phyloP scores from a whole-genome alignment of 1,140 invertebrate species.

The Dufourea novaeangliae region DNA sequence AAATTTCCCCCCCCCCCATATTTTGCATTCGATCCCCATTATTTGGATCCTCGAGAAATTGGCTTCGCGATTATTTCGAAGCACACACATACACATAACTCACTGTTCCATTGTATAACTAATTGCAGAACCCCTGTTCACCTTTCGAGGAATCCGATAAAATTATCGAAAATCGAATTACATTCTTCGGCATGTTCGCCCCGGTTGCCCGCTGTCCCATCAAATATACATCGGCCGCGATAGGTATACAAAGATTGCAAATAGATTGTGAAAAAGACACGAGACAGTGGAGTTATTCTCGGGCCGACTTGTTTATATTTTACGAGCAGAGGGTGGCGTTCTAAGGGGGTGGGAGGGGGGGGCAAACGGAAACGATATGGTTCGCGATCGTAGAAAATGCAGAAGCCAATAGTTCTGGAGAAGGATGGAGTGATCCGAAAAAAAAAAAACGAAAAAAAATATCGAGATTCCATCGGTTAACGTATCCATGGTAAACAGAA shows the following conservation, averaged over 20 bases:
- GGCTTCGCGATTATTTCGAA: neutral
- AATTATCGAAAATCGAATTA: conserved; percentile 24
- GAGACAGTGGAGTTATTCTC: conserved; percentile 12
- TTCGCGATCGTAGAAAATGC: neutral
- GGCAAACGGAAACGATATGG: neutral
- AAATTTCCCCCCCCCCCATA: neutral
- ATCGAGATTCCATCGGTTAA: conserved; percentile 5
- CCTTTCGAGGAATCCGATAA: neutral
- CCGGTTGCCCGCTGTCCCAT: neutral
- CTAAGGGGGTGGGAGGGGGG: neutral
- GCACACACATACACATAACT: neutral
- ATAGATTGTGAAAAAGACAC: neutral
- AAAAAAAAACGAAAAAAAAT: neutral
- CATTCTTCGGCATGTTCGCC: too few species aligned
- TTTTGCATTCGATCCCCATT: too few species aligned
- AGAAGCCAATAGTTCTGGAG: neutral
- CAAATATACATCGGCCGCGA: neutral
- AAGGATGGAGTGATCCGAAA: neutral
- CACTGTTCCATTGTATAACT: neutral
- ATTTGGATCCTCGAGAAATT: neutral
- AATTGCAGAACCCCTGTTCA: neutral
- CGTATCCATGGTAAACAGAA: conserved; percentile 33
- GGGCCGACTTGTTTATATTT: conserved; percentile 12
- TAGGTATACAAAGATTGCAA: conserved; percentile 9
- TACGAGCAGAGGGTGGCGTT: neutral